These are phyloP conservation scores for Cataglyphis hispanica DNA, from an alignment of 1,140 invertebrate species.

Conservation along the genomic window DNA sequence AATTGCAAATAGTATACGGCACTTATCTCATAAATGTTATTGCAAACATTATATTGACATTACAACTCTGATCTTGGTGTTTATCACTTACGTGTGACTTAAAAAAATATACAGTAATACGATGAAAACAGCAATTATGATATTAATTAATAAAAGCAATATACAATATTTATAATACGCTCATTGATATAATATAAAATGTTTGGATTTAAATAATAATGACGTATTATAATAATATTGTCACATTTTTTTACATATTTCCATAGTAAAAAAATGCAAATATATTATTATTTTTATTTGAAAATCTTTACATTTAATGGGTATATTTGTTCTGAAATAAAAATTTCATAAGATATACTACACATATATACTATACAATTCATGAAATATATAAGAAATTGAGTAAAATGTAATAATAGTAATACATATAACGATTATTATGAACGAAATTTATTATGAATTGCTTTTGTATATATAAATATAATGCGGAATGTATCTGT, in stretches of 20 bases:
- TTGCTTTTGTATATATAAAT: slow-evolving; percentile 14
- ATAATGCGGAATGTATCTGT: not conserved
- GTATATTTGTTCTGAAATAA: not conserved
- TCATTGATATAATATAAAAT: not conserved
- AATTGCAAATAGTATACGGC: slow-evolving; percentile 19
- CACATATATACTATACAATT: too few relatives aligned
- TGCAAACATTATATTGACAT: not conserved
- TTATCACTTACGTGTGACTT: not conserved
- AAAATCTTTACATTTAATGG: not conserved
- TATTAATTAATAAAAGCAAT: not conserved
- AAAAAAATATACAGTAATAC: not conserved
- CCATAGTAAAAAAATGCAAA: not conserved
- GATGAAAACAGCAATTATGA: not conserved
- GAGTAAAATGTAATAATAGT: not conserved
- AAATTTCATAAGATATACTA: not conserved
- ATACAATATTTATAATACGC: not conserved
- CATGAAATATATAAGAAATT: not conserved
- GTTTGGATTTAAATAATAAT: not conserved
- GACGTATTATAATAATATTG: not conserved
- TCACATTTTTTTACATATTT: not conserved
- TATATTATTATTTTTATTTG: not conserved
- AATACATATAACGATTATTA: not conserved
- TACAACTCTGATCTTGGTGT: not conserved
- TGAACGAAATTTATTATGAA: not conserved
- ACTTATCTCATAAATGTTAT: slow-evolving; percentile 37